These are phyloP conservation scores for Oryzias celebensis DNA, from an alignment of 2,113 vertebrate species.

Conservation along the genomic window DNA sequence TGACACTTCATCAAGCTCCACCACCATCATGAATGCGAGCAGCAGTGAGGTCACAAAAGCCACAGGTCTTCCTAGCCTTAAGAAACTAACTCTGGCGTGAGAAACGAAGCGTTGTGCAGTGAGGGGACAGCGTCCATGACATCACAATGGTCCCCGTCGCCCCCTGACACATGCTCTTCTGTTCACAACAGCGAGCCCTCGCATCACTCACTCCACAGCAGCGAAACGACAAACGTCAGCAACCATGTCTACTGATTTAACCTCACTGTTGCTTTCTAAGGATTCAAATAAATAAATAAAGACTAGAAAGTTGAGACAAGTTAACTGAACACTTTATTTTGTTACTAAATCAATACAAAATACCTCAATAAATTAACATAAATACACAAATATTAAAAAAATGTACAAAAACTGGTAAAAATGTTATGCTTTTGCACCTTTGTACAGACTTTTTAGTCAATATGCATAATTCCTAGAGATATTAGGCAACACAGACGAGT, in stretches of 20 bases:
- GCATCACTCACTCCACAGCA: constrained; percentile 69
- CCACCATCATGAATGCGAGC: background rate
- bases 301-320: background rate
- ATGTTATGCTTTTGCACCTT: constrained; percentile 35
- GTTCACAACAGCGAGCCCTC: constrained; percentile 76
- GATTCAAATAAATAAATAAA: background rate
- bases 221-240: background rate
- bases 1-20: no score
- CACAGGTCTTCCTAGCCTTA: constrained; percentile 24
- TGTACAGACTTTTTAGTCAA: constrained; percentile 34
- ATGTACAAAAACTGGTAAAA: constrained; percentile 45
- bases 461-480: no score
- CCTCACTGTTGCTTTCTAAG: background rate
- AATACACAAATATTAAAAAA: constrained; percentile 63
- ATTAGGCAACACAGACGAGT: constrained; percentile 18
- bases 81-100: constrained; percentile 37
- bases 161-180: constrained; percentile 83
- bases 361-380: constrained; percentile 52
- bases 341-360: constrained; percentile 62
- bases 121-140: constrained; percentile 58
- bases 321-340: constrained; percentile 56
- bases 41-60: constrained; percentile 2
- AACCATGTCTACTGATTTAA: background rate
- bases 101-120: constrained; percentile 46
- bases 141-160: constrained; percentile 84